phyloP scores from a whole-genome alignment of 2,113 vertebrate species.

The Talpa occidentalis region DNA sequence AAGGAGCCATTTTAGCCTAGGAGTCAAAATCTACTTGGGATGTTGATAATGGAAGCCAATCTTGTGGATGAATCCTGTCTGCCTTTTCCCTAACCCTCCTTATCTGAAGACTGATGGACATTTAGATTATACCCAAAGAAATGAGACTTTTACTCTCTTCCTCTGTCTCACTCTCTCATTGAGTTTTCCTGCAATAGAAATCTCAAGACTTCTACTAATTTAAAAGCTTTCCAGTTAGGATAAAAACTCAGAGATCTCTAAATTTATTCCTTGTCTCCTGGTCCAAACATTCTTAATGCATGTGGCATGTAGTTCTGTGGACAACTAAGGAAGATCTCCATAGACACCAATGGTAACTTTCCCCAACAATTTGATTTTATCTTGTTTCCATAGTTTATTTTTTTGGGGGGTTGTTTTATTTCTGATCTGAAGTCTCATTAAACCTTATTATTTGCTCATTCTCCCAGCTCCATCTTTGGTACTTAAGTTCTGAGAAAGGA shows the following conservation, averaged over 20 bases:
- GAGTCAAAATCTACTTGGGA: not conserved
- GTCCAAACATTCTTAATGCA: not conserved
- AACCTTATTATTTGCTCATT: not conserved
- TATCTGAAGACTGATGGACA: not conserved
- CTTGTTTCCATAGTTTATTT: not conserved
- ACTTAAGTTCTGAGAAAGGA: not conserved
- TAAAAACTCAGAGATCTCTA: not conserved
- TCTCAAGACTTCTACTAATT: not conserved
- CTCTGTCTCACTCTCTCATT: not conserved
- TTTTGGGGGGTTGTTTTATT: not conserved
- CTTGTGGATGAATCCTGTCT: not conserved
- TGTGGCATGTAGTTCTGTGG: not conserved
- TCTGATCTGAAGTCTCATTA: not conserved
- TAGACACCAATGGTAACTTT: not conserved
- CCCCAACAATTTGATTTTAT: not conserved
- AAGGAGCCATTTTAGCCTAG: not conserved
- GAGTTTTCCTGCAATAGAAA: not conserved
- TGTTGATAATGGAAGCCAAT: not conserved
- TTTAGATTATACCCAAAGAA: not conserved
- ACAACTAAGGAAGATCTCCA: not conserved
- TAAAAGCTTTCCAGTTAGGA: constrained; percentile 1
- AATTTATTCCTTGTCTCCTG: not conserved
- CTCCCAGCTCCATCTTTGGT: not conserved
- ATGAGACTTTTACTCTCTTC: not conserved
- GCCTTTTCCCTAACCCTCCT: not conserved